Evolutionary conservation across 2,113 vertebrate species (phyloP).

Genomic region (Riparia riparia): DNA sequence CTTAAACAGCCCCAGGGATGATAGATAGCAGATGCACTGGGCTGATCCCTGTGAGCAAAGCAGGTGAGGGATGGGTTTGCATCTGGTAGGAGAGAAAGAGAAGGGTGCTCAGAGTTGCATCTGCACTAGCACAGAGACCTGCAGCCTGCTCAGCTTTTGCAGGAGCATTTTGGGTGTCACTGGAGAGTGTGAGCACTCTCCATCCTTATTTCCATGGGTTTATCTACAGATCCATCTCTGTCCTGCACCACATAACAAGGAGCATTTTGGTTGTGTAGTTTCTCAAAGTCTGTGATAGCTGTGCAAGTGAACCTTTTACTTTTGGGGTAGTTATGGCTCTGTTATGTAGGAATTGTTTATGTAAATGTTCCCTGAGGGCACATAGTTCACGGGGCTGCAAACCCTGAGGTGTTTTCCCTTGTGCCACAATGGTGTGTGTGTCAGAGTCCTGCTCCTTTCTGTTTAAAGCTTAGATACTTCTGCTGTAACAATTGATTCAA

Average conservation of each 20-base stretch:
- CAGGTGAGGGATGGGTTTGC: background rate
- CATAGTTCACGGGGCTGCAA: background rate
- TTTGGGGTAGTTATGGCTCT: background rate
- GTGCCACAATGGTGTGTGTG: rapidly evolving
- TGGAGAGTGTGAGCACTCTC: background rate
- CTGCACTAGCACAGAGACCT: too few species aligned
- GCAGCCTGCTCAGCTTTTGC: background rate
- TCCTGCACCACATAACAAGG: rapidly evolving
- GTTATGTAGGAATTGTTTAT: background rate
- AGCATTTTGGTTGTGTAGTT: background rate
- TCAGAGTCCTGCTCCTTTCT: background rate
- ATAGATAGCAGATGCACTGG: rapidly evolving
- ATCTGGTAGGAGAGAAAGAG: background rate
- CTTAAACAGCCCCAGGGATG: background rate
- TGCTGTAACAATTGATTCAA: background rate
- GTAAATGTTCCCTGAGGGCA: background rate
- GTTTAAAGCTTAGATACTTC: background rate
- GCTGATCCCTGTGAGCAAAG: background rate
- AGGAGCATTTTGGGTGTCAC: background rate
- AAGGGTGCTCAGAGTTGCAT: background rate
- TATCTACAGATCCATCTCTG: rapidly evolving
- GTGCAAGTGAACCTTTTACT: background rate
- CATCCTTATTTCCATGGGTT: rapidly evolving
- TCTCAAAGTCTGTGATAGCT: background rate
- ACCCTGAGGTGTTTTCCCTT: background rate